These are phyloP conservation scores for Lordiphosa collinella DNA, from an alignment of 1,140 invertebrate genomes.

Conservation along the genomic window DNA sequence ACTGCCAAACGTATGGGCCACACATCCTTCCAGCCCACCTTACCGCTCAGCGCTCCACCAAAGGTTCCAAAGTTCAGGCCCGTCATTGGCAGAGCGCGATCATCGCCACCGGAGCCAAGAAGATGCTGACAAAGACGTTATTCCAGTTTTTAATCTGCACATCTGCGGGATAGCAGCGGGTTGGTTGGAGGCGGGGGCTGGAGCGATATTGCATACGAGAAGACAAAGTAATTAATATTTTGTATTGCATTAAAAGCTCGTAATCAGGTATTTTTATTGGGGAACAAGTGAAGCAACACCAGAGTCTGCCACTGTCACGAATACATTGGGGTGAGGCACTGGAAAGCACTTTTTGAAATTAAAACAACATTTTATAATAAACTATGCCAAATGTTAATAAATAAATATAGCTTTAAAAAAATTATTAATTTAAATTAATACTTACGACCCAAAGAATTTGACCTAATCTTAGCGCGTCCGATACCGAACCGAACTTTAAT, in stretches of 20 bases:
- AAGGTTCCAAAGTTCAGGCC: slow-evolving; percentile 33
- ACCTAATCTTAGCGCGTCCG: no score
- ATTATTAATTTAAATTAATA: no score
- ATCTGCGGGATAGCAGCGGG: background rate
- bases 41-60: slow-evolving; percentile 2
- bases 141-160: slow-evolving; percentile 70
- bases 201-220: slow-evolving; percentile 24
- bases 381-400: no score
- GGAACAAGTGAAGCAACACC: slow-evolving; percentile 19
- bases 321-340: slow-evolving; percentile 40
- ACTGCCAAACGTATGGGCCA: slow-evolving; percentile 69
- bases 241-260: slow-evolving; percentile 65
- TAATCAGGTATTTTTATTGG: slow-evolving; percentile 62
- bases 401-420: no score
- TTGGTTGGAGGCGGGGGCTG: background rate
- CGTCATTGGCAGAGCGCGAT: slow-evolving; percentile 37
- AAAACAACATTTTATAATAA: no score
- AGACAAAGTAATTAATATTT: slow-evolving; percentile 65
- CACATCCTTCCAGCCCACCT: slow-evolving; percentile 15
- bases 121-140: slow-evolving; percentile 63
- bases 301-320: background rate
- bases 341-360: background rate
- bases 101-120: slow-evolving; percentile 15
- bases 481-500: no score
- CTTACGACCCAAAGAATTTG: no score